These are phyloP conservation scores for Lepidostoma basale DNA, from an alignment of 1,140 invertebrate species.

Conservation along the genomic window DNA sequence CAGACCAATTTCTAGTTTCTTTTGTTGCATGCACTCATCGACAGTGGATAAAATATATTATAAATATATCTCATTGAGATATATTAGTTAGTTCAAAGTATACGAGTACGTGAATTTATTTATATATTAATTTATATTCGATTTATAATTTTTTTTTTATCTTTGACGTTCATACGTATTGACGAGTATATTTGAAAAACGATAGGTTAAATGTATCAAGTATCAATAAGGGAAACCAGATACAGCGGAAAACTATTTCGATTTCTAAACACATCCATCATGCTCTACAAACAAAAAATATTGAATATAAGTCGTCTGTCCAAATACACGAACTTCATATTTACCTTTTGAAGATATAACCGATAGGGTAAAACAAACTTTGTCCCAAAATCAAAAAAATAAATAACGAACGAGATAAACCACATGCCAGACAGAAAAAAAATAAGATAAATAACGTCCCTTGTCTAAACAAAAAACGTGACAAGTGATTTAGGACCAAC, in stretches of 20 bases:
- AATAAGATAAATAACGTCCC: conserved; percentile 37
- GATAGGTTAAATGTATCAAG: too few relatives aligned
- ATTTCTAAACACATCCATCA: neutral
- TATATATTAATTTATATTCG: too few relatives aligned
- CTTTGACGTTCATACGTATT: too few relatives aligned
- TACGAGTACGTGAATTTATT: too few relatives aligned
- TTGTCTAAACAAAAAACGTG: conserved; percentile 46
- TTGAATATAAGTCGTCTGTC: neutral
- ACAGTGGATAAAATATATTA: too few relatives aligned
- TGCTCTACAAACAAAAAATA: neutral
- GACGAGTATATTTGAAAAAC: too few relatives aligned
- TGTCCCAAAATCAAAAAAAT: conserved; percentile 4
- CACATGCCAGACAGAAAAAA: conserved; percentile 12
- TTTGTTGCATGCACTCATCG: too few relatives aligned
- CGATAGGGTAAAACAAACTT: neutral
- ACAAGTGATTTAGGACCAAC: conserved; percentile 43
- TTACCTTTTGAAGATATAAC: neutral
- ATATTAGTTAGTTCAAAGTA: too few relatives aligned
- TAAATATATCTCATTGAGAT: too few relatives aligned
- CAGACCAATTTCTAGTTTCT: too few relatives aligned
- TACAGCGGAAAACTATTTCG: neutral
- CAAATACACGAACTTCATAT: neutral
- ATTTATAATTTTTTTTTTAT: too few relatives aligned
- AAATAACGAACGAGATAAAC: neutral
- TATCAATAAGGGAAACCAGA: neutral